phyloP scores from a whole-genome alignment of 30 jellyfish, hydroid and myxozoan species.

The Sanderia malayensis region DNA sequence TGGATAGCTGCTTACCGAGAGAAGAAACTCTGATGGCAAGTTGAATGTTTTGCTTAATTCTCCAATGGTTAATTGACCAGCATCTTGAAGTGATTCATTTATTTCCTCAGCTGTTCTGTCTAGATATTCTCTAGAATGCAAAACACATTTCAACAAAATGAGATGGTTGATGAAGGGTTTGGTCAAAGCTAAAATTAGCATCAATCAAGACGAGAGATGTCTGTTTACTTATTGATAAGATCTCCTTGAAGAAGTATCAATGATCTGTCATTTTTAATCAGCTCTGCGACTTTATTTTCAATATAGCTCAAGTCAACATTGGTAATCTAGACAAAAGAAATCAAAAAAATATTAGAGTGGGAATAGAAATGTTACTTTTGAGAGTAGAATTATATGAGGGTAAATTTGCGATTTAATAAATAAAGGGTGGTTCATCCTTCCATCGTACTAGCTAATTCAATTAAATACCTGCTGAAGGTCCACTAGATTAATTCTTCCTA shows the following conservation, averaged over 20 bases:
- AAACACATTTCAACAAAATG: background rate
- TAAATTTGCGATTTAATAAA: too few species aligned
- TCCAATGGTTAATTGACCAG: conserved; percentile 90
- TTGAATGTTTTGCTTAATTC: conserved; percentile 88
- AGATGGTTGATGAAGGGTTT: too few species aligned
- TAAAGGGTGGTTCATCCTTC: too few species aligned
- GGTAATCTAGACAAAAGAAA: conserved; percentile 47
- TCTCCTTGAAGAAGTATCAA: conserved; percentile 87
- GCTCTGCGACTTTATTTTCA: conserved; percentile 83
- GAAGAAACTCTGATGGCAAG: conserved; percentile 77
- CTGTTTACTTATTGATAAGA: conserved; percentile 74
- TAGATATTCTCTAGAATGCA: conserved; percentile 64
- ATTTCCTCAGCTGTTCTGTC: conserved; percentile 97
- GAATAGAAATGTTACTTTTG: too few species aligned
- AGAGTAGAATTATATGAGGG: too few species aligned
- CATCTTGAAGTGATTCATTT: conserved; percentile 92
- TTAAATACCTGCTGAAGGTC: conserved; percentile 99
- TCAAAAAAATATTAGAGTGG: too few species aligned
- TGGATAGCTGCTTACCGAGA: conserved; percentile 63
- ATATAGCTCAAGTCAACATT: conserved; percentile 88
- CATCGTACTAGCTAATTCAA: too few species aligned
- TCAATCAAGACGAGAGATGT: too few species aligned
- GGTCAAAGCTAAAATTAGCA: too few species aligned
- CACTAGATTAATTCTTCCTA: conserved; percentile 93
- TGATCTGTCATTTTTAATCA: conserved; percentile 76